Percentiles rank a stretch among this genome's conserved stretches.
Evolutionary conservation across 2,888 invertebrate genomes (phyloP).

Genomic region (Lacanobia oleracea): DNA sequence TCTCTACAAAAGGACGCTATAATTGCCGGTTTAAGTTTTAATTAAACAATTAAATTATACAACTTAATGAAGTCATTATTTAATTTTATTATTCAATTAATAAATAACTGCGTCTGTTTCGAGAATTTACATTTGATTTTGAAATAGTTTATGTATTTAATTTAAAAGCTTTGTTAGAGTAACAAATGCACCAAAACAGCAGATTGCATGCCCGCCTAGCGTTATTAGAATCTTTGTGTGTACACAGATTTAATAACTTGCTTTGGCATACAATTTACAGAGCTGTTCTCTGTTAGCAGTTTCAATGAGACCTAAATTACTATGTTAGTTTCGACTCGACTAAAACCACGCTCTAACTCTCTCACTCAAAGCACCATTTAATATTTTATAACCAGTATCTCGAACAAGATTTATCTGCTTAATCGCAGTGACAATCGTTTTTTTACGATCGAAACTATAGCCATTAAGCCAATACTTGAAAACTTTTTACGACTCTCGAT

Average conservation of each 20-base stretch:
- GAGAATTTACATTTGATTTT: neutral
- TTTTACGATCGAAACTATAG: slow-evolving; percentile 68
- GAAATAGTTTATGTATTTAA: slow-evolving; percentile 21
- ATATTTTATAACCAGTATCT: slow-evolving; percentile 41
- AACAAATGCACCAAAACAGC: slow-evolving; percentile 39
- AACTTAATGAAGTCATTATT: neutral
- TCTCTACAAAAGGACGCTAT: slow-evolving; percentile 1
- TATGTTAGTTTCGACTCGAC: slow-evolving; percentile 38
- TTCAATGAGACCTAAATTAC: slow-evolving; percentile 52
- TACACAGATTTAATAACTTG: slow-evolving; percentile 55
- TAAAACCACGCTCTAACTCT: slow-evolving; percentile 21
- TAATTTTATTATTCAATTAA: neutral
- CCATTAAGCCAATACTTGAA: slow-evolving; percentile 68
- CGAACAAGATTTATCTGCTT: slow-evolving; percentile 33
- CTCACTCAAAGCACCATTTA: slow-evolving; percentile 12
- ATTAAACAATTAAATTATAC: slow-evolving; percentile 9
- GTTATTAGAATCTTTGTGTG: slow-evolving; percentile 54
- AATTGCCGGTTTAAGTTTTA: slow-evolving; percentile 3
- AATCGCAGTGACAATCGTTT: slow-evolving; percentile 61
- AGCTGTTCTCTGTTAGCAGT: slow-evolving; percentile 39
- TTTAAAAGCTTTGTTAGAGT: slow-evolving; percentile 30
- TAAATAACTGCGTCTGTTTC: neutral
- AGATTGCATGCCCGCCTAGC: slow-evolving; percentile 31
- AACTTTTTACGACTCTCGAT: slow-evolving; percentile 76
- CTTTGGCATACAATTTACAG: slow-evolving; percentile 49